Evolutionary conservation across 2,888 invertebrate genomes (phyloP), one percentile per base, ranked within the genome.

Genomic region (Macrophya annulata): DNA sequence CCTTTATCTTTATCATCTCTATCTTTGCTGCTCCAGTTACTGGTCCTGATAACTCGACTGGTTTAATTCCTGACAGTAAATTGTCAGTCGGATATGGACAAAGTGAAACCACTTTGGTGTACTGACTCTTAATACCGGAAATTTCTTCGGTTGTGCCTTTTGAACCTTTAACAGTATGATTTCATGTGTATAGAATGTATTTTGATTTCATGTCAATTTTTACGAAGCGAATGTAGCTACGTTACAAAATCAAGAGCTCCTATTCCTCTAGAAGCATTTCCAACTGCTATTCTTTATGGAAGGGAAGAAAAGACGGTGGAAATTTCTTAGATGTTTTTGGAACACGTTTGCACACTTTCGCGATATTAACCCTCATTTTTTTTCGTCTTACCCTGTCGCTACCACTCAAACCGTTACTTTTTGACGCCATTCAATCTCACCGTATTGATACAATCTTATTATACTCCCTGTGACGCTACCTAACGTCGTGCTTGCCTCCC

Each of bases 401-500:
- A 37, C 51, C 31, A 81, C 25, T 81, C 62, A 43, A 81, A 62
- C 81, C 81, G 40, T 65, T 62, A 81, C 62, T 62, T 81, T 81
- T 81, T 65, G 81, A 25, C 81, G 62, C 25, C 62, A 25, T 62
- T 81, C 81, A 81, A 65, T 62, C 62, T 45, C 62, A 43, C 81
- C 43, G 62, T 81, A 81, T 81, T 81, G 81, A 81, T 81, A 81
- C 62, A 81, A 81, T 81, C 43, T 62, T 81, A 81, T 81, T 62
- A 40, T 43, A 62, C 31, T 40, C 40, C 37, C 59, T 37, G 59
- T 9, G 62, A 65, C 21, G 9, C 40, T 43, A 81, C 40, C 55
- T 51, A 31, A 77, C 55, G 12, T 77, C 77, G 55, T 55, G 77
- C 25, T 77, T 77, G 37, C 37, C 55, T 25, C 17, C 51, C 48